Evolutionary conservation across 2,113 vertebrate genomes (phyloP).

Genomic region (Hylia prasina): DNA sequence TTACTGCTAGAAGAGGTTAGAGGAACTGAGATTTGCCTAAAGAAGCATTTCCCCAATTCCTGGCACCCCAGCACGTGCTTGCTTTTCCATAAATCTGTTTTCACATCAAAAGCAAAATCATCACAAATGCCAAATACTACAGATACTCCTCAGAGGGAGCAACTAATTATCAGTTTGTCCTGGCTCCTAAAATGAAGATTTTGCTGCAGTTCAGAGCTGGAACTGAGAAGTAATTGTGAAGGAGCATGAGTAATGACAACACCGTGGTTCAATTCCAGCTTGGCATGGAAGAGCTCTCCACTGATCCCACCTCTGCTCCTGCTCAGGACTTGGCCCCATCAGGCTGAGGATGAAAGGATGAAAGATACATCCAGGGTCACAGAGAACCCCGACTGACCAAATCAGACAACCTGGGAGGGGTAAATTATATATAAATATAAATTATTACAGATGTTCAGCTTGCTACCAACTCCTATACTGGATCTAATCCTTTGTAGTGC

Average conservation of each 20-base stretch:
- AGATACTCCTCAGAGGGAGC: not conserved
- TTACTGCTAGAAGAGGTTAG: not conserved
- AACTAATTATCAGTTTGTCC: not conserved
- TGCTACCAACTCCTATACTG: not conserved
- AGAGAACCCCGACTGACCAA: not conserved
- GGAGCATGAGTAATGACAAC: not conserved
- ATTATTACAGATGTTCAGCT: not conserved
- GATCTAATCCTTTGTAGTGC: accelerated
- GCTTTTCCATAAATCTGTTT: not conserved
- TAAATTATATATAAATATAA: not conserved
- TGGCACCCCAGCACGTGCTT: not conserved
- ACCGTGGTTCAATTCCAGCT: not conserved
- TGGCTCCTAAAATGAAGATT: not conserved
- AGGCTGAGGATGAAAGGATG: not conserved
- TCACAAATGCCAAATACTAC: not conserved
- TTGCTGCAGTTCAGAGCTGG: not conserved
- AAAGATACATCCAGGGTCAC: not conserved
- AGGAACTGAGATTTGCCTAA: not conserved
- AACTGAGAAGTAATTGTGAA: not conserved
- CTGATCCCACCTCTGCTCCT: not conserved
- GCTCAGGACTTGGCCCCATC: not conserved
- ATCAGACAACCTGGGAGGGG: not conserved
- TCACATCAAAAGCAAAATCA: not conserved
- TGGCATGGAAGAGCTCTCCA: not conserved
- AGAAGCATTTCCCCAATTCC: not conserved